Base-by-base conservation (phyloP, 2,888 invertebrate species). In the Sisyra terminalis region DNA sequence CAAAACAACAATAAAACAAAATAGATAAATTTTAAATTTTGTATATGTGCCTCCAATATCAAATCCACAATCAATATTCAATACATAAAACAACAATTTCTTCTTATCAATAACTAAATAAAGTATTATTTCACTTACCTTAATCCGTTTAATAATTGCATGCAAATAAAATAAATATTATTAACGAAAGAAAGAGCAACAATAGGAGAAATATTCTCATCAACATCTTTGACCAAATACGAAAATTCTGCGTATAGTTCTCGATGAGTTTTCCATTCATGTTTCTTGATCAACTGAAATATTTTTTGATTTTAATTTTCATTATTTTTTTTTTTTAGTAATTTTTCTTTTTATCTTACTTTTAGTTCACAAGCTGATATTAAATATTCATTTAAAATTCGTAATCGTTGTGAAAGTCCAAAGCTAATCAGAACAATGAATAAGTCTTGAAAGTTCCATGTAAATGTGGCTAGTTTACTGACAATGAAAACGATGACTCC, bases 361-460 rank as follows among this genome's bases (percentile, higher is more conserved):
- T 30, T 14, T 15, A 14, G 4, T 40, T 40, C 16, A 30, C 16
- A 11, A 9, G 30, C 10, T 7, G 7, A n/a, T 30, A 15, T 14
- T 5, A 40, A 30, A 15, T 30, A 30, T 6, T 40, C 18, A 13
- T 40, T 40, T 30, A 40, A 16, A 29, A 40, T 11, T 30, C 29
- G n/a, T 10, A 40, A 30, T 10, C 30, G 29, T 2, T 9, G 29
- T 5, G 40, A 17, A n/a, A 40, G 18, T 4, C 15, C 29, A 30
- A 17, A 40, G 15, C 40, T 40, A 14, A 40, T 30, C n/a, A 40
- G 6, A 13, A 40, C 30, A 2, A 40, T 14, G 15, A 40, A 40
- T 9, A 40, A 30, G 29, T 40, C 40, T 29, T 40, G 40, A 30
- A 40, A 40, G 15, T 40, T 40, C 40, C 40, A 40, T 29, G 40